These are phyloP conservation scores for Cepaea hortensis DNA, from an alignment of 2,888 invertebrate genomes.

Conservation along the genomic window DNA sequence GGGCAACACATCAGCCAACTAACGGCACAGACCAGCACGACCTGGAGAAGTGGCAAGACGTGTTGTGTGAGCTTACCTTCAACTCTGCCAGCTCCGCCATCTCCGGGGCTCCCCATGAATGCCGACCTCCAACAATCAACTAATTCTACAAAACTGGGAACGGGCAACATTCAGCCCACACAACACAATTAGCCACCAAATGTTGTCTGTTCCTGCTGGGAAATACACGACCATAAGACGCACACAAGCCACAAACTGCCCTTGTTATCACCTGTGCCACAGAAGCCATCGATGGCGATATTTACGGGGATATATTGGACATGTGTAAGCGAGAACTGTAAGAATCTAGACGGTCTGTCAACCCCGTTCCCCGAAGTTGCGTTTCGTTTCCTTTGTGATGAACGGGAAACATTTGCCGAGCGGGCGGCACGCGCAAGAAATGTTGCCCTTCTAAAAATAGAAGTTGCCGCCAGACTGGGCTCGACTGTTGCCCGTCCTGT, in stretches of 20 bases:
- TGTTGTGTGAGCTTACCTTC: slow-evolving; percentile 56
- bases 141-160: slow-evolving; percentile 34
- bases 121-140: slow-evolving; percentile 24
- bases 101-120: slow-evolving; percentile 49
- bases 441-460: slow-evolving; percentile 37
- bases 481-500: not conserved
- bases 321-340: too few relatives aligned
- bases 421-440: slow-evolving; percentile 9
- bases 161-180: slow-evolving; percentile 17
- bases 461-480: not conserved
- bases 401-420: slow-evolving; percentile 29
- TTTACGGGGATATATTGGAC: too few relatives aligned
- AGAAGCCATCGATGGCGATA: too few relatives aligned
- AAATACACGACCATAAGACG: too few relatives aligned
- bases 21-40: too few relatives aligned
- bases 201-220: not conserved
- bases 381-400: slow-evolving; percentile 20
- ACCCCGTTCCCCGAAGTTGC: not conserved
- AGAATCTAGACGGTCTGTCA: too few relatives aligned
- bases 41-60: too few relatives aligned
- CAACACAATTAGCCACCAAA: not conserved
- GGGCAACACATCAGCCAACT: too few relatives aligned
- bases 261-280: too few relatives aligned
- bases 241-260: too few relatives aligned
- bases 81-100: slow-evolving; percentile 70